phyloP scores from a whole-genome alignment of 2,113 vertebrate genomes.

The Prietella phreatophila region DNA sequence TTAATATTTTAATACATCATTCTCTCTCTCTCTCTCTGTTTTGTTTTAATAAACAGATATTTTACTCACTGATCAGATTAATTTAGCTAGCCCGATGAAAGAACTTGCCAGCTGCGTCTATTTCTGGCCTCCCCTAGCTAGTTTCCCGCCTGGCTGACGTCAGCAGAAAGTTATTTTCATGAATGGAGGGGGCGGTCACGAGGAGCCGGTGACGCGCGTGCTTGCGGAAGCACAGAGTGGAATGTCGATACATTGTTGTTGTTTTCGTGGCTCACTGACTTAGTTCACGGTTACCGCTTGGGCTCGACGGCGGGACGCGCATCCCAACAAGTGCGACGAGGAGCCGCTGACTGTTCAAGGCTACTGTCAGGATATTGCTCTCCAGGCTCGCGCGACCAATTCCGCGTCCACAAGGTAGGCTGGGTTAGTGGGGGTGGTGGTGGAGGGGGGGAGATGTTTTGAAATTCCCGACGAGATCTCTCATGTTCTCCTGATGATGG shows the following conservation, averaged over 20 bases:
- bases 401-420: conserved; percentile 69
- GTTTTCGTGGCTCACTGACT: conserved; percentile 73
- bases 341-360: background rate
- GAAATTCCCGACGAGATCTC: conserved; percentile 61
- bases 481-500: conserved; percentile 59
- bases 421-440: conserved; percentile 7
- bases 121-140: conserved; percentile 67
- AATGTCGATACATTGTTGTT: conserved; percentile 83
- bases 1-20: background rate
- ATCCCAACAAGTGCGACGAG: conserved; percentile 48
- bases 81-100: conserved; percentile 65
- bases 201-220: conserved; percentile 75
- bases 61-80: conserved; percentile 23
- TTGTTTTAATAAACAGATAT: background rate
- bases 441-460: conserved; percentile 54
- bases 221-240: conserved; percentile 80
- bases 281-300: conserved; percentile 63
- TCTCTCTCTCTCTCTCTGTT: background rate
- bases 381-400: conserved; percentile 51
- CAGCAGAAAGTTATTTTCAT: conserved; percentile 82
- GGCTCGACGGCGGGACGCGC: conserved; percentile 57
- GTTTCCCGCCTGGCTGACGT: conserved; percentile 72
- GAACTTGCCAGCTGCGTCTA: conserved; percentile 67
- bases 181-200: conserved; percentile 83
- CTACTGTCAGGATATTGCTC: background rate